Base-by-base conservation (phyloP, 1,140 invertebrate species). In the Lordiphosa stackelbergi region DNA sequence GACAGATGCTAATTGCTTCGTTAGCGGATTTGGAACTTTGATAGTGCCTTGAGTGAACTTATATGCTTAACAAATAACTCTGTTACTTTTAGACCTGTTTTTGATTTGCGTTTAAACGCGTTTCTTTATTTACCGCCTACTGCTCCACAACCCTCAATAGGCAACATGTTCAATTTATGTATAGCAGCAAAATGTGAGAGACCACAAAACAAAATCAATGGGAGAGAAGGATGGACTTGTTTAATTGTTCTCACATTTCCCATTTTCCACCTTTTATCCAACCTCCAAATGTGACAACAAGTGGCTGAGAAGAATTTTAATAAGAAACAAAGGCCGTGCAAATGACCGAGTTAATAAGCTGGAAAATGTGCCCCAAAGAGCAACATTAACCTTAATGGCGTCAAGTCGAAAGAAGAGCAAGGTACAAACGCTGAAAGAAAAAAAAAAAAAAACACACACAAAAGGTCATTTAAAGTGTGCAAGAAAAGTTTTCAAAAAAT, bases 111-210 rank as follows among this genome's bases (percentile, higher is more conserved):
- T n/a, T n/a, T n/a, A n/a, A n/a, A n/a, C n/a, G n/a, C n/a, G n/a
- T n/a, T n/a, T n/a, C n/a, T n/a, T n/a, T n/a, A n/a, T n/a, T n/a
- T 16, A 35, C 41, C 47, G 24, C 35, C 40, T 11, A 4, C 42
- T 24, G n/a, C 7, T n/a, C 7, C 11, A 4, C 13, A 4, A 0
- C 7, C 40, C 5, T n/a, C 11, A 40, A 13, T 10, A 48, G 48
- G 74, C 73, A 78, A 77, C 73, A n/a, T n/a, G n/a, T n/a, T n/a
- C n/a, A n/a, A n/a, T n/a, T n/a, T 79, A 51, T 68, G 58, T 68
- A 48, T 66, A 73, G 54, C 46, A 71, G 69, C 66, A 64, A 69
- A 63, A 55, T 69, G 59, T 59, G 54, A 62, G 40, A n/a, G n/a
- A 53, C 65, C 53, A 54, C 70, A 64, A 52, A 53, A 59, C 54